Evolutionary conservation across 2,797 vertebrate species (phyloP).

Genomic region (Sebastolobus alascanus): DNA sequence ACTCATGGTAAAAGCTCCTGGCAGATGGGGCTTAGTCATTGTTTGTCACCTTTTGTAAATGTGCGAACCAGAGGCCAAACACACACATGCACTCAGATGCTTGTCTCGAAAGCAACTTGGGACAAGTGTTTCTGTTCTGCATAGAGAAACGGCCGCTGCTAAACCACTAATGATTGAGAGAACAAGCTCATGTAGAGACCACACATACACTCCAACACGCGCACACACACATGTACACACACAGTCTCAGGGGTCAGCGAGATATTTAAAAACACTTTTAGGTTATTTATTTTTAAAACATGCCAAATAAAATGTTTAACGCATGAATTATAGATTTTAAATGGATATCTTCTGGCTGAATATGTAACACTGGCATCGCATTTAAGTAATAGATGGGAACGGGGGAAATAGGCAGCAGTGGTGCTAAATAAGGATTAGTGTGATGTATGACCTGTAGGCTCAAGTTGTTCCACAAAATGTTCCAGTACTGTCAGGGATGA

Average conservation of each 20-base stretch:
- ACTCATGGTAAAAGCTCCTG: conserved; percentile 92
- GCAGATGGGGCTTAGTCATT: conserved; percentile 89
- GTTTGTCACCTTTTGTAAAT: conserved; percentile 88
- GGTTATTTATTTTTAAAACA: conserved; percentile 70
- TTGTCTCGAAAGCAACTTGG: conserved; percentile 60
- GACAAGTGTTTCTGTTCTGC: conserved; percentile 46
- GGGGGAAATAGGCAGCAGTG: conserved; percentile 29
- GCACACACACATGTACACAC: conserved; percentile 13
- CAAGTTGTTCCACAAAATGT: conserved; percentile 25
- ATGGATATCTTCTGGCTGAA: conserved; percentile 58
- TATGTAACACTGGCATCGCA: conserved; percentile 51
- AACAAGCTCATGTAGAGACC: conserved; percentile 15
- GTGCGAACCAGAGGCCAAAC: conserved; percentile 65
- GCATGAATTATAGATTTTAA: conserved; percentile 68
- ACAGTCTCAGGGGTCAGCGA: conserved; percentile 45
- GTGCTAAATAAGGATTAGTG: conserved; percentile 47
- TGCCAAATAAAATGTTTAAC: conserved; percentile 68
- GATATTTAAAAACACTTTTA: conserved; percentile 66
- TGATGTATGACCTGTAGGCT: conserved; percentile 44
- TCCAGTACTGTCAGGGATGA: neutral
- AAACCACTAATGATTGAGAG: conserved; percentile 58
- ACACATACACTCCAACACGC: conserved; percentile 8
- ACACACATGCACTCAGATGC: conserved; percentile 28
- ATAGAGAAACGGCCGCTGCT: conserved; percentile 54
- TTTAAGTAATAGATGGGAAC: conserved; percentile 41